Percentiles rank a stretch among this genome's conserved stretches.
phyloP scores from a whole-genome alignment of 2,113 vertebrate genomes.

The Mormoops blainvillei region DNA sequence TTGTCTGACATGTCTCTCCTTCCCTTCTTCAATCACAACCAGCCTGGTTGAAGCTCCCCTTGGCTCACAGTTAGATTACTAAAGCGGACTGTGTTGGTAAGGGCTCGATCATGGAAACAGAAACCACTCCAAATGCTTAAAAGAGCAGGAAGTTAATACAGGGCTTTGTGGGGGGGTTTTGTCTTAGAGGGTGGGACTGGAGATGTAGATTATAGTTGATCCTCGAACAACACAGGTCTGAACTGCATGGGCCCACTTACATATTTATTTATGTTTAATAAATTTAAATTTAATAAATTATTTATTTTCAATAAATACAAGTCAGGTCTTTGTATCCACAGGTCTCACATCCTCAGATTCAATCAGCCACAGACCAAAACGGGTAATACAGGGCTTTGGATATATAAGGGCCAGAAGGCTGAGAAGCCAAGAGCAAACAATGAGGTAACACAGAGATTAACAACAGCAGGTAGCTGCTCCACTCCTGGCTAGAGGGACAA shows the following conservation, averaged over 20 bases:
- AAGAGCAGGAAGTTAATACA: background rate
- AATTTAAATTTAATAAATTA: background rate
- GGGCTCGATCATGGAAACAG: background rate
- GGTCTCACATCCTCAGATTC: background rate
- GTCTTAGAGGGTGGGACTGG: background rate
- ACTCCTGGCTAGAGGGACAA: background rate
- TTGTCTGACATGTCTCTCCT: background rate
- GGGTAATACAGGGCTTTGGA: background rate
- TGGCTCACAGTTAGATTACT: background rate
- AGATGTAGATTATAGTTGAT: background rate
- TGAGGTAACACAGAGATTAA: background rate
- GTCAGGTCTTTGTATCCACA: background rate
- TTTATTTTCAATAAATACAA: background rate
- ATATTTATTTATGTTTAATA: background rate
- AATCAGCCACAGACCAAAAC: background rate
- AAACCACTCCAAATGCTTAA: background rate
- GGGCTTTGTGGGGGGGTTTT: background rate
- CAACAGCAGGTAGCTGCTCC: background rate
- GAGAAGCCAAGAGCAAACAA: background rate
- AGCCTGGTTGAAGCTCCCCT: background rate
- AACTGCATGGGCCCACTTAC: background rate
- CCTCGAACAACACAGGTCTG: background rate
- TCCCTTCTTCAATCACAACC: background rate
- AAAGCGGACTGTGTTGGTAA: background rate
- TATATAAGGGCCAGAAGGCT: background rate